Percentiles rank a stretch among this genome's conserved stretches.
Conservation (phyloP, 2,888 invertebrate species). For the Tinea trinotella region DNA sequence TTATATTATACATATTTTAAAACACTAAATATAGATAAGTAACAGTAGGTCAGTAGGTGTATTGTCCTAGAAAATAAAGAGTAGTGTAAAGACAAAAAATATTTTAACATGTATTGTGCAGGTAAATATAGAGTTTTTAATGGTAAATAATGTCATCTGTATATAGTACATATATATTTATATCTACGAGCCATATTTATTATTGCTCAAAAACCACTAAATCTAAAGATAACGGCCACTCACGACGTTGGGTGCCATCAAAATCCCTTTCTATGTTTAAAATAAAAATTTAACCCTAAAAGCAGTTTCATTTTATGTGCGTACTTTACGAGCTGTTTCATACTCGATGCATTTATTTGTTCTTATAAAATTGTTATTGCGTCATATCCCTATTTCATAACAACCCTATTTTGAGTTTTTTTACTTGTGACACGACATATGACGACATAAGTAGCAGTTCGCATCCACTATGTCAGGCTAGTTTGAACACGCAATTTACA, state of each 20-base stretch:
- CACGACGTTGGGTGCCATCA: constrained; percentile 61
- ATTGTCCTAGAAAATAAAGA: too few relatives aligned
- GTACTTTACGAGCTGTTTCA: constrained; percentile 44
- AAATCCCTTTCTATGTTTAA: constrained; percentile 70
- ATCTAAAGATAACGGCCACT: constrained; percentile 56
- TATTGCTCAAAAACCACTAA: constrained; percentile 50
- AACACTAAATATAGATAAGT: too few relatives aligned
- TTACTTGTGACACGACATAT: too few relatives aligned
- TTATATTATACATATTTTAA: too few relatives aligned
- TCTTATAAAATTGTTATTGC: constrained; percentile 53
- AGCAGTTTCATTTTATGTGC: constrained; percentile 53
- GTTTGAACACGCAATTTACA: too few relatives aligned
- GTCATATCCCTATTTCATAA: constrained; percentile 37
- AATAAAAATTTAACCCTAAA: constrained; percentile 69
- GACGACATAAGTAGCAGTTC: too few relatives aligned
- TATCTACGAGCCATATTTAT: constrained; percentile 33
- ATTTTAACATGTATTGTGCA: too few relatives aligned
- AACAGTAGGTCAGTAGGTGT: too few relatives aligned
- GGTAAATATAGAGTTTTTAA: too few relatives aligned
- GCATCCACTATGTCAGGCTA: too few relatives aligned
- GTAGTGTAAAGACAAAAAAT: too few relatives aligned
- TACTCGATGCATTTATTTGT: constrained; percentile 53
- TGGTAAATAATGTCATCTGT: too few relatives aligned
- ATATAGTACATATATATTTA: background rate
- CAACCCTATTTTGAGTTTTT: constrained; percentile 28